phyloP scores from a whole-genome alignment of 2,888 invertebrate genomes.

The Tenthredo notha region DNA sequence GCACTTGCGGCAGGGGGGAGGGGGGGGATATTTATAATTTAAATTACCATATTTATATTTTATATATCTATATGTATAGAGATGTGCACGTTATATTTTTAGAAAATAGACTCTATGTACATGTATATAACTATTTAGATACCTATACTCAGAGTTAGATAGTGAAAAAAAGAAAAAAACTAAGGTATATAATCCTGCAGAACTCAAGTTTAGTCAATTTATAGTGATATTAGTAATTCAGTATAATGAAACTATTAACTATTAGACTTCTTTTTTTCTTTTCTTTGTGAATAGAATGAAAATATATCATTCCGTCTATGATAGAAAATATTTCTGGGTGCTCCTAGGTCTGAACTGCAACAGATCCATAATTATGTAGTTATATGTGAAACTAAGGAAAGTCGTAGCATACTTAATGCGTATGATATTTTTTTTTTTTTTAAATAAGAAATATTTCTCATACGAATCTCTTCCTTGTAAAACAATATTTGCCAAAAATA shows the following conservation, averaged over 20 bases:
- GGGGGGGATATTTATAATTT: slow-evolving; percentile 23
- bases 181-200: not conserved
- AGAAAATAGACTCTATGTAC: not conserved
- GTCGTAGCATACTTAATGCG: not conserved
- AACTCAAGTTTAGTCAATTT: slow-evolving; percentile 31
- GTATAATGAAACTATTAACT: slow-evolving; percentile 28
- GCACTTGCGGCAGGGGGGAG: not conserved
- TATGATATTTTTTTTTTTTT: slow-evolving; percentile 24
- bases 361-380: not conserved
- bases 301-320: slow-evolving; percentile 5
- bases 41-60: slow-evolving; percentile 41
- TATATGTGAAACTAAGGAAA: slow-evolving; percentile 12
- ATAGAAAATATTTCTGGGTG: slow-evolving; percentile 28
- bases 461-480: slow-evolving; percentile 37
- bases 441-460: slow-evolving; percentile 16
- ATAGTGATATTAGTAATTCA: slow-evolving; percentile 46
- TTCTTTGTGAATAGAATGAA: not conserved
- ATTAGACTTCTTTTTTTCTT: slow-evolving; percentile 8
- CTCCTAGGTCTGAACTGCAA: not conserved
- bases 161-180: not conserved
- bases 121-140: not conserved
- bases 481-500: not conserved
- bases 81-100: slow-evolving; percentile 28
- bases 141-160: not conserved
- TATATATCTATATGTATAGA: slow-evolving; percentile 23